Evolutionary conservation across 2,888 invertebrate genomes (phyloP), one percentile per base, ranked within the genome.

Genomic region (Nemotelus nigrinus): DNA sequence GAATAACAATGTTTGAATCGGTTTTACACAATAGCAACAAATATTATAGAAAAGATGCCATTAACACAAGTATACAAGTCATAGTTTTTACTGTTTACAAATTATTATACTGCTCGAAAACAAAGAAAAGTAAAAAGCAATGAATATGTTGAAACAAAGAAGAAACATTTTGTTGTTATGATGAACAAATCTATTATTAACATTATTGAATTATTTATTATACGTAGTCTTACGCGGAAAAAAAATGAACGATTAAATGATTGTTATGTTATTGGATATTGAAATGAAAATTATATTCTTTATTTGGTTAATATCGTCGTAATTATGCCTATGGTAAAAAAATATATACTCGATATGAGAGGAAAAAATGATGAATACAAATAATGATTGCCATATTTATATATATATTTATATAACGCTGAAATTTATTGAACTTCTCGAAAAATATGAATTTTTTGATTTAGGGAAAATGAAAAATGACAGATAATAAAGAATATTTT

Each of bases 351-450:
- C 76, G 63, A 75, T 47, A 10, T 58, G 39, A n/a, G n/a, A n/a
- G 63, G 63, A 63, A 57, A 57, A 57, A 10, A 57, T 25, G 25
- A 25, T 25, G 25, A 57, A 65, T 8, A 65, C 6, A 3, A 65
- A 65, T 45, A 43, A 63, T 60, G 75, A 78, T 78, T 78, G 78
- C 78, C 78, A 78, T 78, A 78, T 78, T 76, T 76, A 78, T 78
- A 78, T 45, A 75, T 65, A 43, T 55, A 43, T 63, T 39, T 63
- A 63, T 43, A 63, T 58, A 4, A 63, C 10, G 57, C 25, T 25
- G 25, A 63, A 63, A 63, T 43, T 63, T 10, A 41, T 63, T n/a
- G 63, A 63, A 25, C 8, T 41, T 41, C 41, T 41, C 63, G 68
- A 70, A 74, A 75, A 64, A 65, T 53, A 2, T 63, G 63, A 43